Base-by-base conservation (phyloP, 2,797 vertebrate species). In the Syngnathus acus region DNA sequence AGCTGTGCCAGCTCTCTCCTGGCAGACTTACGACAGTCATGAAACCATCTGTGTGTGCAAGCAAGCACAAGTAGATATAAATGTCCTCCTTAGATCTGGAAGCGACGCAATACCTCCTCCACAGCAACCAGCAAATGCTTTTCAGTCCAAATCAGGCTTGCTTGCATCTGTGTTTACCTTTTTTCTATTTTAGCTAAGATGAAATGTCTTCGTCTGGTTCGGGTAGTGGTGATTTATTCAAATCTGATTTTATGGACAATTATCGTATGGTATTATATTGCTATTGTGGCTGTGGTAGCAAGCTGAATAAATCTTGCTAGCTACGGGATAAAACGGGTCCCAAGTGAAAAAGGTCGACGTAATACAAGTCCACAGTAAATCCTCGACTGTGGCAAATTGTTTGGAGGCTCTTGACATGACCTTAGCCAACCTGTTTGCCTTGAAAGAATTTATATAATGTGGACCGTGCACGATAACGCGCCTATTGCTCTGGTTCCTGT, bases 1-100 rank as follows among this genome's bases (percentile, higher is more conserved):
- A 85, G 80, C 84, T 86, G 80, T 80, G 79, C 74, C 79, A 73
- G 78, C 72, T 73, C 78, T 65, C 67, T 76, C 32, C 81, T 84
- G 86, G 79, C 79, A 84, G 68, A 47, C 76, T 5, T 57, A 73
- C 59, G 42, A 19, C 72, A 73, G 74, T 72, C 72, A 63, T 65
- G 14, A 74, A 79, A 72, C 80, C 84, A 86, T 86, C 80, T 84
- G 81, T 77, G 81, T 76, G 69, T 66, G 76, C 32, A 64, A 78
- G 70, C 68, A 60, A 58, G 66, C 2, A 0, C 62, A 43, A 59
- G 57, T 59, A 8, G 39, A 37, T 69, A 61, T 73, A 67, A 66
- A 64, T 67, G 72, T 67, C 42, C 65, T 71, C 62, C 78, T 68
- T 66, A 72, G 37, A 38, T 68, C 45, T 72, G 67, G 51, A 62